Base-by-base conservation (phyloP, 2,113 vertebrate species). In the Microcebus lehilahytsara region DNA sequence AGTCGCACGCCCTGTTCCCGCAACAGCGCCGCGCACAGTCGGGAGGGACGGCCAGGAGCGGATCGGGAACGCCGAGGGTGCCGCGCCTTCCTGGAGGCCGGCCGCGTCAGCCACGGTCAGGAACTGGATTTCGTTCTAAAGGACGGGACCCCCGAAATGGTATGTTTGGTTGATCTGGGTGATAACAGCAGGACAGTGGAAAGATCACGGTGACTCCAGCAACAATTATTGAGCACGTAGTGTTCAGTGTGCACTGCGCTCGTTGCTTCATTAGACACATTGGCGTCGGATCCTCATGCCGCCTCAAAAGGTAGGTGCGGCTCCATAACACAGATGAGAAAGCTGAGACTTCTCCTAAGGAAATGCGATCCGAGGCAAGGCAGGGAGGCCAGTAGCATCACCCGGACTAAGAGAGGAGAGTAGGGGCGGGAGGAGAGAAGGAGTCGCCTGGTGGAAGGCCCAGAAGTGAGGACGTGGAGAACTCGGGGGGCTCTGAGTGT, bases 1-100 rank as follows among this genome's bases (percentile, higher is more conserved):
- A 66, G 34, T 53, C 93, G 11, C 17, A 3, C 0, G 1, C 32
- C 25, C 9, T 23, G 0, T 11, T 37, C 3, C 0, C 6, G 14
- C 51, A 1, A 7, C 8, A 5, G 3, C 25, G 40, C 17, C 0
- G 16, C 2, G 2, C 42, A 2, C 37, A 0, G 30, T 11, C 6
- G 20, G 32, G 56, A 56, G 27, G 83, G 11, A 5, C 19, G 3
- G 12, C 30, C 40, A 6, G 13, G 56, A 23, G 22, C 46, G 46
- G 46, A 9, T 1, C 32, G 4, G 46, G 64, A 72, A 9, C 0
- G 1, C 27, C 1, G 16, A 5, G 53, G 89, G 60, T 5, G 3
- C 53, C 0, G 32, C 32, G 34, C 32, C 71, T 62, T 53, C 46
- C 19, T 25, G 56, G 64, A 84, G 62, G 80, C 51, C 4, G 23